Conservation (phyloP, 2,113 vertebrate species). For the Cervus canadensis region DNA sequence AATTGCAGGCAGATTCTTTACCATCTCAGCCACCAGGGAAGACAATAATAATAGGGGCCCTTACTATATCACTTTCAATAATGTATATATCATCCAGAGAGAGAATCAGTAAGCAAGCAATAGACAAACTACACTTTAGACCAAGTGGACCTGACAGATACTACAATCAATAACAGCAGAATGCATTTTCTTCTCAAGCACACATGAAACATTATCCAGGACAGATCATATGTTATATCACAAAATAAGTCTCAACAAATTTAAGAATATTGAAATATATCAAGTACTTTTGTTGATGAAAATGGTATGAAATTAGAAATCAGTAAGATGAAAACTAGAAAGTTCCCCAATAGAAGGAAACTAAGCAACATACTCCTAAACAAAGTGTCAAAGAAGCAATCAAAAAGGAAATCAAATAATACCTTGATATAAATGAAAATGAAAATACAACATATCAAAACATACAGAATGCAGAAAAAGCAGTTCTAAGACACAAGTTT, state of each 20-base stretch:
- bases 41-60: background rate
- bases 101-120: background rate
- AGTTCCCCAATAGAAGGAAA: background rate
- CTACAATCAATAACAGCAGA: background rate
- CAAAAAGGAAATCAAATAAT: background rate
- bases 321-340: background rate
- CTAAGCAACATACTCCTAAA: background rate
- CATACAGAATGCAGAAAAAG: background rate
- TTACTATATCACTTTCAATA: background rate
- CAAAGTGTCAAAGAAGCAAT: background rate
- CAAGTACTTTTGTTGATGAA: background rate
- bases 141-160: background rate
- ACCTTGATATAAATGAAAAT: background rate
- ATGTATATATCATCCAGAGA: background rate
- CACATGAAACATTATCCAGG: background rate
- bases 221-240: background rate
- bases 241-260: background rate
- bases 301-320: background rate
- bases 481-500: background rate
- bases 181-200: background rate
- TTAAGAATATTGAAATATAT: background rate
- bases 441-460: background rate
- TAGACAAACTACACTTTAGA: background rate
- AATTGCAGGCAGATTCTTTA: too few species aligned
- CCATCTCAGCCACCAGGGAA: background rate